phyloP scores from a whole-genome alignment of 2,888 invertebrate genomes.

The Villa cingulata region DNA sequence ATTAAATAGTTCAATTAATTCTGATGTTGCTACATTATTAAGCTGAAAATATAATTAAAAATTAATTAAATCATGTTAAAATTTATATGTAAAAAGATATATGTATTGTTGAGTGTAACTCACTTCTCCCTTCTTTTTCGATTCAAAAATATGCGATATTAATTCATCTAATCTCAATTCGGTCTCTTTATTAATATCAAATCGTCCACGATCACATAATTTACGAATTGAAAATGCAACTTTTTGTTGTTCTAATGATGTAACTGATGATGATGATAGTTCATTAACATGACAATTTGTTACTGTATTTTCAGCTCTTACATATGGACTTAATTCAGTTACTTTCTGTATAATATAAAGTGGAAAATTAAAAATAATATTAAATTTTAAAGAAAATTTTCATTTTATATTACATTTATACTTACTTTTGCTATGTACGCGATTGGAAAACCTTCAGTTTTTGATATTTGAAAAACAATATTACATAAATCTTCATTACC shows the following conservation, averaged over 20 bases:
- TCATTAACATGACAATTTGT: not conserved
- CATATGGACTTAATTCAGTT: not conserved
- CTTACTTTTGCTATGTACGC: constrained; percentile 27
- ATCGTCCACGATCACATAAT: not conserved
- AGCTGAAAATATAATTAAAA: constrained; percentile 11
- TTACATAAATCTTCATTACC: constrained; percentile 24
- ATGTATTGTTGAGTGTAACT: no score
- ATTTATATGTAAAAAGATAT: not conserved
- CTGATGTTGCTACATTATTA: constrained; percentile 29
- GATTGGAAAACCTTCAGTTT: constrained; percentile 29
- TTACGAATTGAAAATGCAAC: not conserved
- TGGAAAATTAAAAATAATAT: not conserved
- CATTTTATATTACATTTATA: no score
- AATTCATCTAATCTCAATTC: constrained; percentile 27
- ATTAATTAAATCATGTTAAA: not conserved
- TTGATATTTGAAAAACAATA: constrained; percentile 30
- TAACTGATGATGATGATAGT: no score
- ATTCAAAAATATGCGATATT: constrained; percentile 14
- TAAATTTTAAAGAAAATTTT: no score
- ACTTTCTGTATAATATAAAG: not conserved
- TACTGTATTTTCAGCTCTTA: not conserved
- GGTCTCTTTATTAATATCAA: constrained; percentile 23
- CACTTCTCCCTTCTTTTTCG: constrained; percentile 5
- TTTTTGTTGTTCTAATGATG: not conserved
- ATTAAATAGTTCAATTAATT: constrained; percentile 31